A percentile compares a stretch with the other conserved stretches of the same genome.
These are phyloP conservation scores for Dicaeum eximium DNA, from an alignment of 2,113 vertebrate species.

Conservation along the genomic window DNA sequence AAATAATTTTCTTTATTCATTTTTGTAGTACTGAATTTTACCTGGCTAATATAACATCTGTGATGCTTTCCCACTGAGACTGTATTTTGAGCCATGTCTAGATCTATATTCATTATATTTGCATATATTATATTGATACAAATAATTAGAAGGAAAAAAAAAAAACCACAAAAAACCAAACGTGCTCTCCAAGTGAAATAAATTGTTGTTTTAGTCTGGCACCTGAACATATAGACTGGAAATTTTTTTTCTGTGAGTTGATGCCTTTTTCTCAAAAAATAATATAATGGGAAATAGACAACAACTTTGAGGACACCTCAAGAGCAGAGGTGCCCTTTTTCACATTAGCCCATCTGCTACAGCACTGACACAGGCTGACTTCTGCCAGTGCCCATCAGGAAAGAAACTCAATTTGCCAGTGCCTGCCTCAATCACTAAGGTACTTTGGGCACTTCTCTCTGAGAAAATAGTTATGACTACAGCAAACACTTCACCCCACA, in stretches of 20 bases:
- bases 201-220: background rate
- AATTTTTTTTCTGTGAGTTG: background rate
- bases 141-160: background rate
- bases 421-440: background rate
- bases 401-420: background rate
- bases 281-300: background rate
- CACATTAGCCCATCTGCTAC: background rate
- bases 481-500: background rate
- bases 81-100: background rate
- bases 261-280: background rate
- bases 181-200: background rate
- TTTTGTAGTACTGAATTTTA: background rate
- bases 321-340: background rate
- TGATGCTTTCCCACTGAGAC: background rate
- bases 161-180: too few species aligned
- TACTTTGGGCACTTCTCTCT: background rate
- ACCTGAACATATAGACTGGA: background rate
- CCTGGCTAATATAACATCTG: background rate
- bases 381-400: background rate
- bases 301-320: background rate
- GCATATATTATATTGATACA: accelerated
- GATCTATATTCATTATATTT: background rate
- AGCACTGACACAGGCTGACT: background rate
- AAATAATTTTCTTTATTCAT: background rate
- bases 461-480: background rate